phyloP scores from a whole-genome alignment of 2,113 vertebrate genomes.

The Neoarius graeffei region DNA sequence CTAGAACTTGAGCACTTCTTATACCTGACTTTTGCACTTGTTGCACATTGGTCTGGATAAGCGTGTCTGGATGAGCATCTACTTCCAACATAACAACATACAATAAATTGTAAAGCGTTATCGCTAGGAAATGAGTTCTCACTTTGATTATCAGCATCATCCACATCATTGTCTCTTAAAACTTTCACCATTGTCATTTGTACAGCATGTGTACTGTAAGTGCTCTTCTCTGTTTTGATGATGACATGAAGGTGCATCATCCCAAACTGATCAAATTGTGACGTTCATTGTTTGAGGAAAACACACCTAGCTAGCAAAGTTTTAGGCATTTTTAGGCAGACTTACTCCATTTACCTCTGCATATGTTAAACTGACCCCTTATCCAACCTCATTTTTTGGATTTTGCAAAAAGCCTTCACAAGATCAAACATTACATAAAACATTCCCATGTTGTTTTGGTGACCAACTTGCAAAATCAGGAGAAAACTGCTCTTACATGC shows the following conservation, averaged over 20 bases:
- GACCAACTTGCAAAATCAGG: neutral
- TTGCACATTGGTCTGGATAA: too few species aligned
- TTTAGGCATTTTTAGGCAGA: neutral
- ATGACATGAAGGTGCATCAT: neutral
- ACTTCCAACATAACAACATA: neutral
- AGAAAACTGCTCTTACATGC: constrained; percentile 79
- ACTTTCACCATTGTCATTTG: neutral
- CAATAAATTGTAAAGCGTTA: neutral
- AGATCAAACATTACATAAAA: neutral
- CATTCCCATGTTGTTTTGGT: neutral
- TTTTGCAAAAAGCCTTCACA: neutral
- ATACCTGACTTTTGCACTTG: too few species aligned
- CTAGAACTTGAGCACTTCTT: too few species aligned
- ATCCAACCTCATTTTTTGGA: neutral
- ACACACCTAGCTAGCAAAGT: neutral
- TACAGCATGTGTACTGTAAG: too few species aligned
- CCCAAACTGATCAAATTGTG: neutral
- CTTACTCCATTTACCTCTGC: neutral
- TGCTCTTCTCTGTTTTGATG: neutral
- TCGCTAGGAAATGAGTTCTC: neutral
- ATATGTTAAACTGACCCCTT: neutral
- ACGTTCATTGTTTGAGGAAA: neutral
- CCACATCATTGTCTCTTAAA: neutral
- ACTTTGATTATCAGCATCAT: neutral
- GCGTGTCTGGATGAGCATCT: too few species aligned